Base-by-base conservation (phyloP, 2,113 vertebrate species). In the Osmerus eperlanus region DNA sequence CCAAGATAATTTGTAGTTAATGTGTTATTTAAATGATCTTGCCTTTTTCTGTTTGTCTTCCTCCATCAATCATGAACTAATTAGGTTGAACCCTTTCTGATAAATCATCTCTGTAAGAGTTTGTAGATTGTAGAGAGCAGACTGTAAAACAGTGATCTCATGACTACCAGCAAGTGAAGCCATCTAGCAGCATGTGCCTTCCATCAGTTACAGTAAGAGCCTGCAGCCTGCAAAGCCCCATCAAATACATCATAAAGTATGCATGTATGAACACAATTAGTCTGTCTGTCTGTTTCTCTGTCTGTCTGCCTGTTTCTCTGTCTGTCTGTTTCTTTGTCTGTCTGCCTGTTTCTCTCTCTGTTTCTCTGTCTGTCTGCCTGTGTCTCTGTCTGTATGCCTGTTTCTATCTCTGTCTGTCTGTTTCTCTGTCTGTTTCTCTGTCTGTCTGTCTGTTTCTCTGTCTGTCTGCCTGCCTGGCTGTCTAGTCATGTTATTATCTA, bases 401-500 rank as follows among this genome's bases (percentile, higher is more conserved):
- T 23, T 23, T 23, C 23, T 23, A 23, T 23, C 23, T 23, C 23
- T 23, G 23, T 23, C 23, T 23, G 13, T 12, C 2, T 51, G 41
- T 23, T 23, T 23, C 23, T n/a, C 3, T 28, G 12, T 29, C 15
- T 56, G 54, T 56, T 1, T 56, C 1, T 56, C 15, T 56, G 54
- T n/a, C 15, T 56, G 54, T 56, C 15, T 16, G 54, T 2, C 15
- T 56, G 54, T 56, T 1, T 56, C 1, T 56, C 15, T 56, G 54
- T n/a, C 15, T 56, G 54, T 56, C 15, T 16, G 54, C 16, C 15
- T 19, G 18, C 12, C 64, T 16, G 36, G 19, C 32, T 29, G 11
- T 13, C 61, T 63, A 32, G 11, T 19, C 4, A 18, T 16, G 41
- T 68, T 53, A 81, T 79, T 75, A 78, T 76, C 74, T 47, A 8